Conservation (phyloP, 2,113 vertebrate genomes). For the Rattus rattus region DNA sequence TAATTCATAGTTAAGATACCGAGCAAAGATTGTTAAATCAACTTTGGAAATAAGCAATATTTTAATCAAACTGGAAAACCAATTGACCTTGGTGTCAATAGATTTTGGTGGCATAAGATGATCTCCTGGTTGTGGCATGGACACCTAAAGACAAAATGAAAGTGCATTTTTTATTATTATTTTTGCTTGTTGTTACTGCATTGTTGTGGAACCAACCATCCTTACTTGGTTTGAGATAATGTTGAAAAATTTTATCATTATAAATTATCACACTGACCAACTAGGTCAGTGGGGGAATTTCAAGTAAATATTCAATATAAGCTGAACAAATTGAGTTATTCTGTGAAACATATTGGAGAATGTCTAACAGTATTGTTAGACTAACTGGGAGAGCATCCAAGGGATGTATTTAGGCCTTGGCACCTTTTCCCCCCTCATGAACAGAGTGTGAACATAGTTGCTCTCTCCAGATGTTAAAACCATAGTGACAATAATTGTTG, state of each 20-base stretch:
- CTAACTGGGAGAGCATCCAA: neutral
- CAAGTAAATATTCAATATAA: neutral
- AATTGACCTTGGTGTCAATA: conserved; percentile 15
- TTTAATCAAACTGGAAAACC: neutral
- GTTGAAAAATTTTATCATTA: conserved; percentile 8
- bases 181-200: neutral
- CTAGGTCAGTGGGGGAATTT: neutral
- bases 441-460: neutral
- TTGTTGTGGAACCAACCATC: neutral
- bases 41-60: neutral
- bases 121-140: neutral
- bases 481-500: neutral
- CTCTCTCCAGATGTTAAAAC: neutral
- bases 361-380: neutral
- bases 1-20: neutral
- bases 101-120: neutral
- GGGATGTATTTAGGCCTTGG: neutral
- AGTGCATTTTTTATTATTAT: neutral
- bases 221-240: neutral
- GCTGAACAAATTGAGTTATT: neutral
- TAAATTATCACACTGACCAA: conserved; percentile 15
- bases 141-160: conserved; percentile 15
- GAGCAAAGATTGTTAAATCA: neutral
- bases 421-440: neutral
- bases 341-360: neutral